Evolutionary conservation across 2,888 invertebrate species (phyloP).

Genomic region (Synanthedon andrenaeformis): DNA sequence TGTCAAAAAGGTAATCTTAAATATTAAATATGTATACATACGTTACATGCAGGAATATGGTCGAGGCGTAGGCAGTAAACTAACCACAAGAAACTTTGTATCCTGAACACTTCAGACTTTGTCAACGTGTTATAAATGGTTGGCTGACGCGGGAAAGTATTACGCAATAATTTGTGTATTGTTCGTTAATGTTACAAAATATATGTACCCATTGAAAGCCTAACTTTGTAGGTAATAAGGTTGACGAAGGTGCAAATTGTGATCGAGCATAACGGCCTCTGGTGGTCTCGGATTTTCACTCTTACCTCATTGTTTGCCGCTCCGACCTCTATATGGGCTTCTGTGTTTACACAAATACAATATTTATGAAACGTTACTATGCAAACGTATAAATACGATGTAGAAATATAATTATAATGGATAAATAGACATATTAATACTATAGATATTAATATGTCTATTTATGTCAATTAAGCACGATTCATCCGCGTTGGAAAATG

Average conservation of each 20-base stretch:
- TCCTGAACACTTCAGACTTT: too few relatives aligned
- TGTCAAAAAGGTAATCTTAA: too few relatives aligned
- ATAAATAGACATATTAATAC: too few relatives aligned
- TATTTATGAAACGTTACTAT: conserved; percentile 4
- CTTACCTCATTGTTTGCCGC: conserved; percentile 24
- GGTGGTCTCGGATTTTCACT: conserved; percentile 18
- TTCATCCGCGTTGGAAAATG: too few relatives aligned
- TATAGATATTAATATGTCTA: too few relatives aligned
- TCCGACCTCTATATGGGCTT: conserved; percentile 11
- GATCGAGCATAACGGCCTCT: conserved; percentile 11
- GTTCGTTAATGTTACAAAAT: conserved; percentile 7
- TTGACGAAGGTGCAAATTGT: conserved; percentile 30
- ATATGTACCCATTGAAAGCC: conserved; percentile 6
- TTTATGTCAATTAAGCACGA: too few relatives aligned
- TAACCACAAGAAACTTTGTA: too few relatives aligned
- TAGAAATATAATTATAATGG: too few relatives aligned
- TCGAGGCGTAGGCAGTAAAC: too few relatives aligned
- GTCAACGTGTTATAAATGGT: conserved; percentile 2
- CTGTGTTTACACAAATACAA: background rate
- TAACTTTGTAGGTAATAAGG: background rate
- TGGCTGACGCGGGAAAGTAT: conserved; percentile 12
- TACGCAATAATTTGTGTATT: conserved; percentile 20
- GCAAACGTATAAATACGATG: conserved; percentile 1
- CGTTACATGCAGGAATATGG: too few relatives aligned
- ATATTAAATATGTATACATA: too few relatives aligned